Conservation (phyloP, 2,797 vertebrate species). For the Triplophysa bombifrons region DNA sequence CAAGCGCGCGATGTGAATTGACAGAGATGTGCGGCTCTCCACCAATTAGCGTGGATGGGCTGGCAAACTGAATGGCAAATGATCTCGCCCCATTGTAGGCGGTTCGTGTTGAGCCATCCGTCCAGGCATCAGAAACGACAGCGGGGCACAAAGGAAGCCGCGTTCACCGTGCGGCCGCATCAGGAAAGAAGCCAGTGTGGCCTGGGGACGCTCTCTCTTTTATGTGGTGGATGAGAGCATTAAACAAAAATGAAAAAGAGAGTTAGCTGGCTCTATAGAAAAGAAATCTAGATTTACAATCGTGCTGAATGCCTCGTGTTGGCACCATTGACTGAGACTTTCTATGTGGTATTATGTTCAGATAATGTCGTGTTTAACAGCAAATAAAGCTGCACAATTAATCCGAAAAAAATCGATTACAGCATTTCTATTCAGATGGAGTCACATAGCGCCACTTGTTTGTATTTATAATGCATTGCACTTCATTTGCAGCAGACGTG, state of each 20-base stretch:
- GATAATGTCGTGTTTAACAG: slow-evolving; percentile 29
- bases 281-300: slow-evolving; percentile 27
- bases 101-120: slow-evolving; percentile 65
- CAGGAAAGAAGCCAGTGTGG: slow-evolving; percentile 34
- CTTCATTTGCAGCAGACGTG: neutral
- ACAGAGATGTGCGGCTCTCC: slow-evolving; percentile 73
- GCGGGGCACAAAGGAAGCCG: slow-evolving; percentile 43
- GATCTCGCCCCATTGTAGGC: slow-evolving; percentile 67
- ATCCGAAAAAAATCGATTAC: neutral
- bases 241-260: slow-evolving; percentile 24
- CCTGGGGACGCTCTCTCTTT: slow-evolving; percentile 35
- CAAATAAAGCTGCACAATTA: neutral
- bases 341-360: neutral
- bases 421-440: neutral
- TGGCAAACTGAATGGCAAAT: slow-evolving; percentile 69
- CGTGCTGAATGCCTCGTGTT: neutral
- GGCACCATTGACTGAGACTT: slow-evolving; percentile 24
- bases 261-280: neutral
- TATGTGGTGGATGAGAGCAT: slow-evolving; percentile 28
- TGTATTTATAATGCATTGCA: neutral
- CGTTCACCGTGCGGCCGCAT: slow-evolving; percentile 29
- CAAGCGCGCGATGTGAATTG: slow-evolving; percentile 77
- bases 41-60: slow-evolving; percentile 68
- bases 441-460: neutral
- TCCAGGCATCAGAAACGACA: slow-evolving; percentile 66